Evolutionary conservation across 2,797 vertebrate genomes (phyloP).

Genomic region (Carapus acus): DNA sequence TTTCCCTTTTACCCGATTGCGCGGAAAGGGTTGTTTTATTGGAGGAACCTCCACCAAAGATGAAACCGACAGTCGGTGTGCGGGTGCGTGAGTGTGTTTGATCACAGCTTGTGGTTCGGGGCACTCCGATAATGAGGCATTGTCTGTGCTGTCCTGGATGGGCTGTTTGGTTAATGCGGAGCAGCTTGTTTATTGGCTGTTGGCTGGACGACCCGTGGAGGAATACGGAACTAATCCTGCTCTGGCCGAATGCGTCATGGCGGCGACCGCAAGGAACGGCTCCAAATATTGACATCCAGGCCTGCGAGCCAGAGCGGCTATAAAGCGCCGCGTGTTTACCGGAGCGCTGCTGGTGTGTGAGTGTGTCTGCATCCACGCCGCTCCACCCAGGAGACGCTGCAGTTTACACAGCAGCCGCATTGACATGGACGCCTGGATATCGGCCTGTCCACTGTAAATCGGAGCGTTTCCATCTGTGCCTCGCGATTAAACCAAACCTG

Average conservation of each 20-base stretch:
- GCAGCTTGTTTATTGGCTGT: conserved; percentile 45
- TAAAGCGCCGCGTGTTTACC: conserved; percentile 44
- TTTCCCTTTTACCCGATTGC: not conserved
- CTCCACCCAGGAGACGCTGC: conserved; percentile 11
- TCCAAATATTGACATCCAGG: conserved; percentile 58
- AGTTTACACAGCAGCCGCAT: conserved; percentile 8
- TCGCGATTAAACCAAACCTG: conserved; percentile 12
- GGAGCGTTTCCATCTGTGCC: not conserved
- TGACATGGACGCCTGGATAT: conserved; percentile 8
- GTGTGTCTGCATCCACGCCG: conserved; percentile 19
- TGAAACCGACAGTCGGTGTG: too few species aligned
- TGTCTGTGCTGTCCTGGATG: conserved; percentile 31
- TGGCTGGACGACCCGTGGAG: conserved; percentile 26
- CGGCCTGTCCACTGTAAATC: too few species aligned
- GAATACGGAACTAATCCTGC: conserved; percentile 32
- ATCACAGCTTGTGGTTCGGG: conserved; percentile 29
- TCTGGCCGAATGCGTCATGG: conserved; percentile 47
- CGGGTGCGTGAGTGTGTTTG: conserved; percentile 10
- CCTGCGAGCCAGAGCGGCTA: conserved; percentile 32
- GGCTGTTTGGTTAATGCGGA: conserved; percentile 27
- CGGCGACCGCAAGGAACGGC: conserved; percentile 45
- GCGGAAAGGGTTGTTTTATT: not conserved
- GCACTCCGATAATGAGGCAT: conserved; percentile 35
- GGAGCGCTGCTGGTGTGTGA: conserved; percentile 26
- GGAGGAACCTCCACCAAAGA: not conserved